A percentile compares a stretch with the other conserved stretches of the same genome.
Conservation (phyloP, 2,113 vertebrate species). For the Aegithalos caudatus region DNA sequence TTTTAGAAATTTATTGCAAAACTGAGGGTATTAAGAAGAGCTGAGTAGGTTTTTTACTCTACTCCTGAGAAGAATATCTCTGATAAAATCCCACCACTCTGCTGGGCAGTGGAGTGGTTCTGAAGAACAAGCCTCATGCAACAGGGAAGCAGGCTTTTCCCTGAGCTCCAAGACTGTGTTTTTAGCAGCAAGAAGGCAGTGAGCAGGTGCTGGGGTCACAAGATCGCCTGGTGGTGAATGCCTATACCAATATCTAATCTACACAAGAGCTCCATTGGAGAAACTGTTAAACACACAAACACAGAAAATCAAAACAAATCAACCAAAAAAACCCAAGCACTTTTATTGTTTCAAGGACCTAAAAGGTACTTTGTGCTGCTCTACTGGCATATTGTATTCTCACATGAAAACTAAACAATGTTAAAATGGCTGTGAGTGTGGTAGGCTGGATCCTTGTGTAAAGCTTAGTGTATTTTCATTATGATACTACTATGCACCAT, state of each 20-base stretch:
- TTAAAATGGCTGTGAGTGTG: not conserved
- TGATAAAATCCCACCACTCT: not conserved
- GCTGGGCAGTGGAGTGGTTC: not conserved
- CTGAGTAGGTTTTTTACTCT: not conserved
- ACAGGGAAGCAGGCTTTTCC: not conserved
- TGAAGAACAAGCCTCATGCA: not conserved
- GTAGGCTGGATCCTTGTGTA: not conserved
- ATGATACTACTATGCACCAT: not conserved
- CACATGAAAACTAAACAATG: not conserved
- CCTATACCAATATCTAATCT: not conserved
- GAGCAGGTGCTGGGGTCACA: not conserved
- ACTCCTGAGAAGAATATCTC: not conserved
- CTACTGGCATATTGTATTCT: not conserved
- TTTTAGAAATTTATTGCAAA: not conserved
- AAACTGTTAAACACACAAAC: not conserved
- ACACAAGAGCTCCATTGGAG: not conserved
- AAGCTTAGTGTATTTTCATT: not conserved
- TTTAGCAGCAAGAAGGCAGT: not conserved
- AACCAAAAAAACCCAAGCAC: not conserved
- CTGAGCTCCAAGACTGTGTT: not conserved
- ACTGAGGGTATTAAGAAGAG: not conserved
- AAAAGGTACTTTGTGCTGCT: not conserved
- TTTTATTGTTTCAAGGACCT: not conserved
- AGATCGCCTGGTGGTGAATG: not conserved
- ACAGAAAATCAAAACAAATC: not conserved